These are phyloP conservation scores for Mellilla xanthometata DNA, from an alignment of 2,888 invertebrate species.

Conservation along the genomic window DNA sequence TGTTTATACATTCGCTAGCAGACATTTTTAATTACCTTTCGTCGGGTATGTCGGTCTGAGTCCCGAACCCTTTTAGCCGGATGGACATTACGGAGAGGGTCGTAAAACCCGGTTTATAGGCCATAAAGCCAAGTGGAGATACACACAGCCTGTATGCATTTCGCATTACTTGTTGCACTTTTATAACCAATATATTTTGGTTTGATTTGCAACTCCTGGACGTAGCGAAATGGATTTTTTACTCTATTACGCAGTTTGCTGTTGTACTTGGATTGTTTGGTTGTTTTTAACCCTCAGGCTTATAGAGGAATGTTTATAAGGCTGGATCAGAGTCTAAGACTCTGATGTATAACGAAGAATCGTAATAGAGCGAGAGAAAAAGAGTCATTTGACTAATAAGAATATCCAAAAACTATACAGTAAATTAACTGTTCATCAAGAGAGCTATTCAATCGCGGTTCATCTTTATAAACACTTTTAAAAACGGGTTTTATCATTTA, in stretches of 20 bases:
- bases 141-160: slow-evolving; percentile 64
- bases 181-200: slow-evolving; percentile 80
- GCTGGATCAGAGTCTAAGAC: no score
- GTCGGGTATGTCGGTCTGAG: slow-evolving; percentile 39
- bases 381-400: no score
- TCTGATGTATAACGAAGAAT: no score
- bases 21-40: slow-evolving; percentile 68
- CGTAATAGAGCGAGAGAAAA: no score
- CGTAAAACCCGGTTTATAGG: slow-evolving; percentile 72
- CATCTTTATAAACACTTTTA: no score
- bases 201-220: slow-evolving; percentile 78
- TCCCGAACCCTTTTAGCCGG: slow-evolving; percentile 77
- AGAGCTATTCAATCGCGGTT: no score
- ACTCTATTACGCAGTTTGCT: slow-evolving; percentile 34
- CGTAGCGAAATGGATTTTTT: slow-evolving; percentile 57
- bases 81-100: slow-evolving; percentile 75
- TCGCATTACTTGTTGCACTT: slow-evolving; percentile 79
- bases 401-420: no score
- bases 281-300: no score
- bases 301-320: no score
- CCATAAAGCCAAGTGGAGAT: slow-evolving; percentile 79
- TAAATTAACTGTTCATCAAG: no score
- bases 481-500: no score
- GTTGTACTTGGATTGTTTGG: no score
- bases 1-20: slow-evolving; percentile 35